These are phyloP conservation scores for Caenorhabditis panamensis DNA, from an alignment of 2,888 invertebrate species.

Conservation along the genomic window DNA sequence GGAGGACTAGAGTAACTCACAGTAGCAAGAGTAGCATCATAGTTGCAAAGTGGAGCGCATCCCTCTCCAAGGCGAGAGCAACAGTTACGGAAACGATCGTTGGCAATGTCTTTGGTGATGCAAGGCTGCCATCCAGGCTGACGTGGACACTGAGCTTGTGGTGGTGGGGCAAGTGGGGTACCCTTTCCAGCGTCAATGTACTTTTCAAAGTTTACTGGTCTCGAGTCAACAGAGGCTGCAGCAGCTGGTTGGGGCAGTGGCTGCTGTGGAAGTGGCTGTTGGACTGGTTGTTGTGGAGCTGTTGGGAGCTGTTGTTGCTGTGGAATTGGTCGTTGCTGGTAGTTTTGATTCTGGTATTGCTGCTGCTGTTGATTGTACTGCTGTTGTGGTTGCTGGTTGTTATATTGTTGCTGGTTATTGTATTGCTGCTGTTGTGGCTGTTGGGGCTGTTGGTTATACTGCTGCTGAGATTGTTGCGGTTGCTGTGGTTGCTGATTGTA, in stretches of 20 bases:
- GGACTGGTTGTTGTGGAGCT: constrained; percentile 48
- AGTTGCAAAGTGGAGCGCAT: constrained; percentile 78
- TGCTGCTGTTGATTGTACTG: constrained; percentile 37
- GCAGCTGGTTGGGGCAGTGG: constrained; percentile 51
- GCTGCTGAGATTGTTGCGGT: constrained; percentile 13
- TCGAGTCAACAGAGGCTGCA: constrained; percentile 61
- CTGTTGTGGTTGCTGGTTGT: constrained; percentile 51
- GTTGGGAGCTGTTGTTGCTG: constrained; percentile 51
- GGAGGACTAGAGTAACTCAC: constrained; percentile 61
- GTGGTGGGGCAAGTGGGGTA: constrained; percentile 52
- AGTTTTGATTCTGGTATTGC: constrained; percentile 40
- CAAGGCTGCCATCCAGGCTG: constrained; percentile 81
- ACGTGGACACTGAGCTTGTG: constrained; percentile 72
- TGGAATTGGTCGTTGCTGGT: constrained; percentile 39
- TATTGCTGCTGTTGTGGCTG: constrained; percentile 47
- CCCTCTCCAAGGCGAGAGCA: constrained; percentile 79
- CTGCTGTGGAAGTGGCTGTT: constrained; percentile 55
- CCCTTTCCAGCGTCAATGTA: constrained; percentile 65
- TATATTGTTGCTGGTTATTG: constrained; percentile 45
- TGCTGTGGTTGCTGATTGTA: constrained; percentile 21
- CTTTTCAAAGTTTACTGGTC: constrained; percentile 65
- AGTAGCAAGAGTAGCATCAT: constrained; percentile 78
- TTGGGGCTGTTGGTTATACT: constrained; percentile 37
- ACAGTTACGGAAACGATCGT: constrained; percentile 79
- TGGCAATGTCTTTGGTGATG: constrained; percentile 77